Conservation (phyloP, 2,113 vertebrate species). For the Fulmarus glacialis region DNA sequence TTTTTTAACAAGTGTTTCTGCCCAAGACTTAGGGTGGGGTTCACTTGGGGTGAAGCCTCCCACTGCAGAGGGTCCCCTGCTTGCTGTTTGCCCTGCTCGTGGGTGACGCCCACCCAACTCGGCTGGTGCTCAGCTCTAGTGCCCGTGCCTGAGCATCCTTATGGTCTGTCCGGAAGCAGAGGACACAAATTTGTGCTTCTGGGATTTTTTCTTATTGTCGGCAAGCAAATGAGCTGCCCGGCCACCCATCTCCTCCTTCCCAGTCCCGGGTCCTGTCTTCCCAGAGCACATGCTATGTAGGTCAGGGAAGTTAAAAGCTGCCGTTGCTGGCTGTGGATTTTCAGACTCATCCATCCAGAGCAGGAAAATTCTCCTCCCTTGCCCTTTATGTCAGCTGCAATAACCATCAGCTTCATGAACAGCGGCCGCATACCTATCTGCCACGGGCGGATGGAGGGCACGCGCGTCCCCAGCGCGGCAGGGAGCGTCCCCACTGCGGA, state of each 20-base stretch:
- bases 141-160: not conserved
- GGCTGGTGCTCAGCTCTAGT: not conserved
- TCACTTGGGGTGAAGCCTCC: not conserved
- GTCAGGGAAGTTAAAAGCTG: slow-evolving; percentile 51
- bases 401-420: not conserved
- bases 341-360: slow-evolving; percentile 37
- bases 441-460: not conserved
- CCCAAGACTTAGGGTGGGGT: not conserved
- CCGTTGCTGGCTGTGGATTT: slow-evolving; percentile 14
- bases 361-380: slow-evolving; percentile 1
- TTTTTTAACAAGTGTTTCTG: not conserved
- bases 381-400: slow-evolving; percentile 50
- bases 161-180: not conserved
- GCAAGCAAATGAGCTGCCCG: not conserved
- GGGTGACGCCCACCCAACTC: accelerated
- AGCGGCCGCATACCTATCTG: not conserved
- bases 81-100: not conserved
- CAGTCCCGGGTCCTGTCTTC: not conserved
- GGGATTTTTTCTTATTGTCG: not conserved
- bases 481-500: not conserved
- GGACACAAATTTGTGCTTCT: not conserved
- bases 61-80: not conserved
- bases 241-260: not conserved
- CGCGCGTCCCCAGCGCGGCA: accelerated
- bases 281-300: slow-evolving; percentile 1